Percentiles rank a stretch among this genome's conserved stretches.
Evolutionary conservation across 2,113 vertebrate genomes (phyloP).

Genomic region (Tinamus guttatus): DNA sequence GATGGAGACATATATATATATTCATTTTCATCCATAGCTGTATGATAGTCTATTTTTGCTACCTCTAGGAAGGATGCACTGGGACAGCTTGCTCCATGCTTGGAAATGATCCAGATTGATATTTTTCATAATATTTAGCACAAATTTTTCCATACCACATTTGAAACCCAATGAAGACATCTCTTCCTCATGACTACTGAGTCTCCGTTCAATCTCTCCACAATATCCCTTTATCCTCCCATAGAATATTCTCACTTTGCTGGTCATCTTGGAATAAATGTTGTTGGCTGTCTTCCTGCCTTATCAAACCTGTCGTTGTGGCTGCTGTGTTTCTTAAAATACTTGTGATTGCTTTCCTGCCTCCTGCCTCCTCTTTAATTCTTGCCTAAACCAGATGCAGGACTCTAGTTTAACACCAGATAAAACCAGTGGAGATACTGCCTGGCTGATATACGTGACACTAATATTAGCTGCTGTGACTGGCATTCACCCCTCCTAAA

Average conservation of each 20-base stretch:
- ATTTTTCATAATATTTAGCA: background rate
- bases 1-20: background rate
- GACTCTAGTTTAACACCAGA: background rate
- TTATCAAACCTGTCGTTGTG: background rate
- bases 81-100: background rate
- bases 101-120: background rate
- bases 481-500: background rate
- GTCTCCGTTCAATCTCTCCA: background rate
- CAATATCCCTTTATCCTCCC: background rate
- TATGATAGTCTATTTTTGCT: background rate
- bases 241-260: background rate
- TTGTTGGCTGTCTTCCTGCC: fast-evolving
- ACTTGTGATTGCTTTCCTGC: background rate
- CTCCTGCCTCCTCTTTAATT: background rate
- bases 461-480: background rate
- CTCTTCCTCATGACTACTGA: background rate
- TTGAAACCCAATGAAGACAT: background rate
- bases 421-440: background rate
- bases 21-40: background rate
- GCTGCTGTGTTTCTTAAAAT: background rate
- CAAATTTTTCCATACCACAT: background rate
- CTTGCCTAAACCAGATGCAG: background rate
- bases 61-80: background rate
- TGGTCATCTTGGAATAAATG: background rate
- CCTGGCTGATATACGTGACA: background rate